Evolutionary conservation across 2,888 invertebrate genomes (phyloP).

Genomic region (Cybosia mesomella): DNA sequence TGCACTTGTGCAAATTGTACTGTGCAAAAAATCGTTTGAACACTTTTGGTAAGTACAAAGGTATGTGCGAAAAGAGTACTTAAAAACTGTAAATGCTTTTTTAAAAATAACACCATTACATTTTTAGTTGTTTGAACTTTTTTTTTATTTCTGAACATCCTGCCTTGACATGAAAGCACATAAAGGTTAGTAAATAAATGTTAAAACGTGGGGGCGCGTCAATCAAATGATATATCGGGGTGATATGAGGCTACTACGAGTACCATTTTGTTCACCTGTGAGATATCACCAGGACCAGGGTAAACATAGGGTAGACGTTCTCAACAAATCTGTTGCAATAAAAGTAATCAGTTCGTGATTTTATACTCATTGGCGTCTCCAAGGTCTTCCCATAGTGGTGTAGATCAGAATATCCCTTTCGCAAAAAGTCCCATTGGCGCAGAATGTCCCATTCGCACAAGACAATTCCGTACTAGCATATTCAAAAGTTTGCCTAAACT

Average conservation of each 20-base stretch:
- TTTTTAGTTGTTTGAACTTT: background rate
- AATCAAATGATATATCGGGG: no score
- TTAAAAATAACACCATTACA: background rate
- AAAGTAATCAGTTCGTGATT: background rate
- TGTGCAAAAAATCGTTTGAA: background rate
- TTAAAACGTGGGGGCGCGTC: no score
- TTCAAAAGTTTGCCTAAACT: background rate
- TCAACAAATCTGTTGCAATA: background rate
- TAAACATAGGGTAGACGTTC: no score
- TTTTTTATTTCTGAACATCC: background rate
- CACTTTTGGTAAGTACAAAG: background rate
- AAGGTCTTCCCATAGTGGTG: background rate
- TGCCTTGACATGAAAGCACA: background rate
- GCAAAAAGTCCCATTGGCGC: no score
- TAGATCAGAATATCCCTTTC: background rate
- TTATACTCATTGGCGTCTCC: background rate
- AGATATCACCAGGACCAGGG: no score
- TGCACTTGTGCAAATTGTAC: constrained; percentile 1
- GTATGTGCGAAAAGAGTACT: background rate
- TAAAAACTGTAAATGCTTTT: background rate
- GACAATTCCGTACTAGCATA: no score
- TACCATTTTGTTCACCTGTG: no score
- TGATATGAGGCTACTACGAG: no score
- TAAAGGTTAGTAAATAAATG: no score
- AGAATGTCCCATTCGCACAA: no score